These are phyloP conservation scores for Eristalis pertinax DNA, from an alignment of 2,888 invertebrate species.

Conservation along the genomic window DNA sequence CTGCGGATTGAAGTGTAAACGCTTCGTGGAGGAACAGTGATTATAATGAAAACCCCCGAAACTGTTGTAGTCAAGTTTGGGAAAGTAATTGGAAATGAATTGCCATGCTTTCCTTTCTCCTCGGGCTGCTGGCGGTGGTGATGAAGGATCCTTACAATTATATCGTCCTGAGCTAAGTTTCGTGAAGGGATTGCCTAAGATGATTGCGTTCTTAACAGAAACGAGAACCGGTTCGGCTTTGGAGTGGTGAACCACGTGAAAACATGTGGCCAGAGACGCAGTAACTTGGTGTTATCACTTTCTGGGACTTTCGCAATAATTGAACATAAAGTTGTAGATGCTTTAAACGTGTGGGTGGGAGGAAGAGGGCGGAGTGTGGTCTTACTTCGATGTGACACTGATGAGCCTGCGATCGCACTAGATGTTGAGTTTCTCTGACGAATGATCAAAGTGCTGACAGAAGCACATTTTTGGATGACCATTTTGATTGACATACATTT, in stretches of 20 bases:
- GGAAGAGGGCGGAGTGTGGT: too few relatives aligned
- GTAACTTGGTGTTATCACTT: too few relatives aligned
- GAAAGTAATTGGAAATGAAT: conserved; percentile 50
- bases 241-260: background rate
- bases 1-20: background rate
- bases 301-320: too few relatives aligned
- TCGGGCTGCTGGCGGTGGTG: background rate
- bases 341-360: too few relatives aligned
- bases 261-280: too few relatives aligned
- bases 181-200: background rate
- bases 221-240: background rate
- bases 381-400: too few relatives aligned
- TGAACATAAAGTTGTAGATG: too few relatives aligned
- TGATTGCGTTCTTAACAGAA: background rate
- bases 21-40: conserved; percentile 18
- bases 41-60: conserved; percentile 35
- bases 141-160: background rate
- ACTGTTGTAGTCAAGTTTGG: conserved; percentile 31
- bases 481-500: too few relatives aligned
- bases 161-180: background rate
- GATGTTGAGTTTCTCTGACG: too few relatives aligned
- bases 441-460: too few relatives aligned
- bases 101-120: background rate
- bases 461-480: too few relatives aligned
- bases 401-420: too few relatives aligned